Evolutionary conservation across 2,888 invertebrate genomes (phyloP).

Genomic region (Drosophila planitibia): DNA sequence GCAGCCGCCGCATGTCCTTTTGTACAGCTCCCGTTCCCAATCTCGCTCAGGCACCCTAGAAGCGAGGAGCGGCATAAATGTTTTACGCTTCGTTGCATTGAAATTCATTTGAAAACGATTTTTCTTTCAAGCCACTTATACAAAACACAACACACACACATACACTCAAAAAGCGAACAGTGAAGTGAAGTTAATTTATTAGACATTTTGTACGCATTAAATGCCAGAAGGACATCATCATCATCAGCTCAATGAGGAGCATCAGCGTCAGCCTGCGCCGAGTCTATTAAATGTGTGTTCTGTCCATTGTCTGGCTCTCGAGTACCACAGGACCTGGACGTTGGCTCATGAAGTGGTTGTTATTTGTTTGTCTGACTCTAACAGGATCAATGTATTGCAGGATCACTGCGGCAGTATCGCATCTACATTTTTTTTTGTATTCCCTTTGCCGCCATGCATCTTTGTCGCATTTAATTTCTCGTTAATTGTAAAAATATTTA

Average conservation of each 20-base stretch:
- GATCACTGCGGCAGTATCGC: constrained; percentile 58
- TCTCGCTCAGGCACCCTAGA: constrained; percentile 36
- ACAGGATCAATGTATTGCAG: constrained; percentile 57
- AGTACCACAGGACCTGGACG: constrained; percentile 60
- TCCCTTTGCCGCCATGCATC: constrained; percentile 52
- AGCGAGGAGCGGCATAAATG: constrained; percentile 77
- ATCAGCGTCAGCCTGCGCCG: constrained; percentile 38
- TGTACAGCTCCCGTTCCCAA: constrained; percentile 58
- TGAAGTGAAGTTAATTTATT: constrained; percentile 84
- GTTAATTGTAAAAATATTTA: constrained; percentile 85
- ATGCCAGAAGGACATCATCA: constrained; percentile 80
- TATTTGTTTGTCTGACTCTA: constrained; percentile 70
- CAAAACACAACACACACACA: constrained; percentile 67
- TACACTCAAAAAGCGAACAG: constrained; percentile 38
- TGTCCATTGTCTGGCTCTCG: constrained; percentile 70
- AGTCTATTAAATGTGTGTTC: constrained; percentile 82
- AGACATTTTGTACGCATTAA: constrained; percentile 81
- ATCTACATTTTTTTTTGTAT: constrained; percentile 39
- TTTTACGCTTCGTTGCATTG: constrained; percentile 85
- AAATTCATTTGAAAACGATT: constrained; percentile 85
- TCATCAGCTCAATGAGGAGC: constrained; percentile 57
- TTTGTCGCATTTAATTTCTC: constrained; percentile 82
- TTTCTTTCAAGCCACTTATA: constrained; percentile 78
- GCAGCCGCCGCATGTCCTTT: constrained; percentile 80
- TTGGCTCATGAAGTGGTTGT: constrained; percentile 69